Conservation (phyloP, 2,797 vertebrate genomes). For the Florisuga fusca region DNA sequence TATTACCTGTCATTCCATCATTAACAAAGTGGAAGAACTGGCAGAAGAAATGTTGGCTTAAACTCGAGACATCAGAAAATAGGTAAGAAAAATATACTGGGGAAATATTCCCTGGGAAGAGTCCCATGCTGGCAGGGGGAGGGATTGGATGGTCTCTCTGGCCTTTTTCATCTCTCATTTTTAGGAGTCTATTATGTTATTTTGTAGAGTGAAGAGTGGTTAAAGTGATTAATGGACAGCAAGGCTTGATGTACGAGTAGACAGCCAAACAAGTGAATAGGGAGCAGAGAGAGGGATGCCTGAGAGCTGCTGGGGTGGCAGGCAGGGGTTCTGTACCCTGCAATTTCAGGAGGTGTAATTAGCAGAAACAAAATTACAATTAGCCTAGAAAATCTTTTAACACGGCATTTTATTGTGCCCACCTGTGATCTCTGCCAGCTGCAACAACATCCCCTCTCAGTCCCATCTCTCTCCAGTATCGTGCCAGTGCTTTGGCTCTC, state of each 20-base stretch:
- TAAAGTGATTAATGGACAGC: slow-evolving; percentile 45
- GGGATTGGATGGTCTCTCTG: background rate
- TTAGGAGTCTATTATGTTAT: slow-evolving; percentile 46
- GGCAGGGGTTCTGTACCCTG: background rate
- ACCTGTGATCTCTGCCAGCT: background rate
- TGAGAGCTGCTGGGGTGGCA: background rate
- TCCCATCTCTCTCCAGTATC: background rate
- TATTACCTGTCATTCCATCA: slow-evolving; percentile 6
- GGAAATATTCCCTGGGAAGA: slow-evolving; percentile 8
- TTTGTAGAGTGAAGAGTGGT: slow-evolving; percentile 42
- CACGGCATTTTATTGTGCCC: background rate
- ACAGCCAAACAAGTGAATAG: background rate
- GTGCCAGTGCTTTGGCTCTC: accelerated
- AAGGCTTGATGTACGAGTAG: background rate
- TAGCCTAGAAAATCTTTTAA: slow-evolving; percentile 15
- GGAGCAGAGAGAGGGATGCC: background rate
- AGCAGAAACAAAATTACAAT: background rate
- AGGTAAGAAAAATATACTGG: slow-evolving; percentile 46
- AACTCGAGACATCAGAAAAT: background rate
- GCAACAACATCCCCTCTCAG: accelerated
- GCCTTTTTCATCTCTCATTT: slow-evolving; percentile 34
- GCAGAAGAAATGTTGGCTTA: slow-evolving; percentile 17
- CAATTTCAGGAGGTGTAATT: background rate
- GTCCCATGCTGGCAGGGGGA: accelerated
- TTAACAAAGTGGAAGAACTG: slow-evolving; percentile 15